Base-by-base conservation (phyloP, 2,888 invertebrate species). In the Apoda limacodes region DNA sequence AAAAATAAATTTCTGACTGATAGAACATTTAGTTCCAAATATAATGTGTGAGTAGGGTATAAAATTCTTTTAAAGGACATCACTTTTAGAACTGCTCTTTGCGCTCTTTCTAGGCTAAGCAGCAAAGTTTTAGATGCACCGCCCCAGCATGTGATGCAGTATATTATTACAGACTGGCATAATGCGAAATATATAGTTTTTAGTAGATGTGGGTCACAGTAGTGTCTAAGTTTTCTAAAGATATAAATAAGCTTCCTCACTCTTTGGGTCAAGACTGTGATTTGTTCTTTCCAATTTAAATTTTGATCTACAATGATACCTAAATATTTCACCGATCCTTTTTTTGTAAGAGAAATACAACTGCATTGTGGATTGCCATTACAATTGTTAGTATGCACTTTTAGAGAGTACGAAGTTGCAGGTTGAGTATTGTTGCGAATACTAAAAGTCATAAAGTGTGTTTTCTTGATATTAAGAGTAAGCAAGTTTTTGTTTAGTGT, bases 141-240 rank as follows among this genome's bases (percentile, higher is more conserved):
- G 2, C 24, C 24, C 24, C 24, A 24, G n/a, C 11, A 24, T 4
- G 24, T 13, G 3, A 24, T 24, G 13, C 24, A 24, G n/a, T 24
- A 24, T 2, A n/a, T 10, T 4, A 24, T 13, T 4, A 24, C 5
- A 3, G 24, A 24, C n/a, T 24, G 24, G 11, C 24, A 24, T 3
- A 24, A 20, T 9, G 19, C 27, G 11, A n/a, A 27, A 20, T 17
- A 27, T n/a, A n/a, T n/a, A n/a, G n/a, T n/a, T n/a, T n/a, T n/a
- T n/a, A n/a, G n/a, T n/a, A n/a, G n/a, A n/a, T n/a, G n/a, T n/a
- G n/a, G n/a, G n/a, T n/a, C n/a, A n/a, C n/a, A n/a, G n/a, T n/a
- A n/a, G n/a, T n/a, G n/a, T n/a, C n/a, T n/a, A n/a, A n/a, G n/a
- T n/a, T n/a, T n/a, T n/a, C n/a, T n/a, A n/a, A n/a, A n/a, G n/a